Base-by-base conservation (phyloP, 2,797 vertebrate species). In the Choloepus didactylus region DNA sequence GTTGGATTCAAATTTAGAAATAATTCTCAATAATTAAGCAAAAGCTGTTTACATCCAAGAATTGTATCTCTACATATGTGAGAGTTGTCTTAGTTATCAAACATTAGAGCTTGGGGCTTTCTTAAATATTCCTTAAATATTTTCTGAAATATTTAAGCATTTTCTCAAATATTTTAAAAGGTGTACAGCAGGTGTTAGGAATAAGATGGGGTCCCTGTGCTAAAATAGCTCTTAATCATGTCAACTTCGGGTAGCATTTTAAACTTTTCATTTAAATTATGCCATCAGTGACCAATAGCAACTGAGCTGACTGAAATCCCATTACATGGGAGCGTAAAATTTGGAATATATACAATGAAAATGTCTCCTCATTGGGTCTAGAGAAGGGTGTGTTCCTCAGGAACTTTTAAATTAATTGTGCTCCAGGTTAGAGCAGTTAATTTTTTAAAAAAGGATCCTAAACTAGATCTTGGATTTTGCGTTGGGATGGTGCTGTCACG, bases 71-170 rank as follows among this genome's bases (percentile, higher is more conserved):
- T 72, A 27, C 1, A 3, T 82, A 23, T 64, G 11, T 79, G 44
- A 84, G 21, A 82, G 5, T 87, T 86, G 49, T 76, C 31, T 88
- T 88, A 51, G 49, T 67, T 91, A n/a, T 64, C 27, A 76, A 66
- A 70, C 19, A 66, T 51, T 67, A 14, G 23, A 44, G n/a, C 80
- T 79, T 80, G 12, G 41, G 12, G 49, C 81, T 87, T 85, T 72
- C 66, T 69, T 79, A 70, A 76, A 35, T 73, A 77, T 38, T 86
- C 89, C 44, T 54, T n/a, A 91, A 87, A 62, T 44, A 88, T 85
- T 82, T 86, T 94, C 44, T 54, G n/a, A 91, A 87, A 62, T 44
- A 91, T 85, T 82, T 66, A 70, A 81, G 16, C 67, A 82, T 73
- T 51, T 66, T 84, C 19, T 76, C 49, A 88, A 72, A 27, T 80